Evolutionary conservation across 2,888 invertebrate species (phyloP), one percentile per base, ranked within the genome.

Genomic region (Drosophila subsilvestris): DNA sequence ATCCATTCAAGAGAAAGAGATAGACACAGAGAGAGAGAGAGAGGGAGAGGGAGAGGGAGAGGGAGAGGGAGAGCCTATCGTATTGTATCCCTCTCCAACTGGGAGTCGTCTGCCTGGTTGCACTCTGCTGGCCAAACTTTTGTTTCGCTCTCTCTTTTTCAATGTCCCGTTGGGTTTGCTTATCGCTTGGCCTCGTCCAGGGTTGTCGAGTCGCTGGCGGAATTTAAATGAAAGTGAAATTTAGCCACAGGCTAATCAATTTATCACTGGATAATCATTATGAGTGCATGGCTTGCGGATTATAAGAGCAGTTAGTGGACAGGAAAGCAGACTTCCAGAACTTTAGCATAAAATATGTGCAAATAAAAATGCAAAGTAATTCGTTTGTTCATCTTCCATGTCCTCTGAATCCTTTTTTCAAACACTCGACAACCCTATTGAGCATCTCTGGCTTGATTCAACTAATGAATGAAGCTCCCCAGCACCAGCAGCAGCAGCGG

Each of bases 391-490:
- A 10, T 9, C 59, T 44, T 5, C 20, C 27, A 10, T 9, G 56
- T 44, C 10, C 22, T 42, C 32, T 29, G 3, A 48, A 37, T 7
- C 29, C 55, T n/a, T 42, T 53, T 32, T 10, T 12, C 1, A 0
- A 6, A 7, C 0, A 48, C 69, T 68, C 49, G 84, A 25, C 85
- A 75, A 70, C 84, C 68, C 84, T 84, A 42, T 17, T 27, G n/a
- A 48, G 61, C 37, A 43, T 48, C 65, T 62, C 25, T 57, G 62
- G 59, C 53, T 62, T 66, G 73, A 75, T 77, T 75, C 75, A 77
- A 83, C 84, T 81, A 84, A 81, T 84, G 86, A 84, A 84, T 81
- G 81, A 76, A 78, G 63, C 78, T n/a, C 72, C 75, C 20, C 18
- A 9, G 63, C 66, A 73, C 48, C 63, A 65, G 74, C 73, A 29